Evolutionary conservation across 2,888 invertebrate genomes (phyloP), one percentile per base, ranked within the genome.

Genomic region (Drosophila siamana): DNA sequence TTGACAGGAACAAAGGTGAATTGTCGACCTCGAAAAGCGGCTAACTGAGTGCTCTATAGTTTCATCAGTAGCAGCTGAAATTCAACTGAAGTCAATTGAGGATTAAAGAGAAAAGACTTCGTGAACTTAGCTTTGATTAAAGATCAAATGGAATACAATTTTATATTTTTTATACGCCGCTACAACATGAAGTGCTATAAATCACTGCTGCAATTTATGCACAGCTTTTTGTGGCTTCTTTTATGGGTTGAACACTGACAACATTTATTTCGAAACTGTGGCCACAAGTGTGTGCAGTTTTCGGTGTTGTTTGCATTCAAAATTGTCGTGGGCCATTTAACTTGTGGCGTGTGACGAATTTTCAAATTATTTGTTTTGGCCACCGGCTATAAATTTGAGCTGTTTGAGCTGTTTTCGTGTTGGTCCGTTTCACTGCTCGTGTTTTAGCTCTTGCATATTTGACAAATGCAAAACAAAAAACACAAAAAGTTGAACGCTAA

Each of bases 281-380:
- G 7, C 24, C 11, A 22, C 15, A 8, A 60, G 55, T 26, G 47
- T 57, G 24, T 44, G 36, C 1, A n/a, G 4, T 8, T 26, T 57
- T 48, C 44, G 38, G 33, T 43, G 24, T 43, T 44, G n/a, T 13
- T 22, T 24, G 9, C 22, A 48, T 41, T 33, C 26, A 40, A 51
- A 38, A 24, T 38, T 50, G 11, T 41, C 43, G 38, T 28, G n/a
- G 36, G 33, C 52, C 68, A 54, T 72, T 78, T 68, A 63, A 59
- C 63, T 69, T 71, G 68, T 86, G 59, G 74, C 88, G 72, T 88
- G 89, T 86, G 89, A 86, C 80, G 85, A 88, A 86, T 71, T 89
- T 84, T 80, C 60, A 75, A 89, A 89, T 89, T 87, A 89, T 89
- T 88, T 89, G 87, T 86, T 86, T 77, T 70, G 62, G 51, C 65